phyloP scores from a whole-genome alignment of 2,888 invertebrate genomes.

The Exephanes ischioxanthus region DNA sequence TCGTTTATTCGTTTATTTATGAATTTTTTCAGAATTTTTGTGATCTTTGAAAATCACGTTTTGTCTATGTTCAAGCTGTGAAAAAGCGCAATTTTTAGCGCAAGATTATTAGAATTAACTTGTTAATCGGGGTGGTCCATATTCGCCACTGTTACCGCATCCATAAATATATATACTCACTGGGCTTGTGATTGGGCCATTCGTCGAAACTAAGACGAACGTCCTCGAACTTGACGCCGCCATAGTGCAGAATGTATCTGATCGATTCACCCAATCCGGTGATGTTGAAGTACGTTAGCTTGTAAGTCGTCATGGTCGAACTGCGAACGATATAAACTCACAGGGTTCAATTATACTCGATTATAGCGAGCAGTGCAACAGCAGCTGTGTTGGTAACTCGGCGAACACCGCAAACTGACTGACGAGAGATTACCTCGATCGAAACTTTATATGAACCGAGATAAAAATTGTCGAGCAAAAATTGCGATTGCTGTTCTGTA shows the following conservation, averaged over 20 bases:
- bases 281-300: slow-evolving; percentile 84
- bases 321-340: neutral
- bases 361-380: neutral
- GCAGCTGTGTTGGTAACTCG: neutral
- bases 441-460: neutral
- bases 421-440: neutral
- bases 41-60: no score
- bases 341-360: neutral
- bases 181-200: slow-evolving; percentile 77
- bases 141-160: no score
- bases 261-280: slow-evolving; percentile 84
- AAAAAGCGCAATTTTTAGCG: no score
- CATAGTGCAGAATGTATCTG: slow-evolving; percentile 81
- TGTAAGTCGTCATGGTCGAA: slow-evolving; percentile 78
- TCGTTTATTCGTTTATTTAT: no score
- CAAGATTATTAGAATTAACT: no score
- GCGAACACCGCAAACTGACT: neutral
- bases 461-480: neutral
- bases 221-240: slow-evolving; percentile 84
- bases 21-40: no score
- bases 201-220: slow-evolving; percentile 78
- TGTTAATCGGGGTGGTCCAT: no score
- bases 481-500: neutral
- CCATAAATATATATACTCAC: slow-evolving; percentile 69
- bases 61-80: no score